phyloP scores from a whole-genome alignment of 1,140 invertebrate species.

The Bombus difficillimus region DNA sequence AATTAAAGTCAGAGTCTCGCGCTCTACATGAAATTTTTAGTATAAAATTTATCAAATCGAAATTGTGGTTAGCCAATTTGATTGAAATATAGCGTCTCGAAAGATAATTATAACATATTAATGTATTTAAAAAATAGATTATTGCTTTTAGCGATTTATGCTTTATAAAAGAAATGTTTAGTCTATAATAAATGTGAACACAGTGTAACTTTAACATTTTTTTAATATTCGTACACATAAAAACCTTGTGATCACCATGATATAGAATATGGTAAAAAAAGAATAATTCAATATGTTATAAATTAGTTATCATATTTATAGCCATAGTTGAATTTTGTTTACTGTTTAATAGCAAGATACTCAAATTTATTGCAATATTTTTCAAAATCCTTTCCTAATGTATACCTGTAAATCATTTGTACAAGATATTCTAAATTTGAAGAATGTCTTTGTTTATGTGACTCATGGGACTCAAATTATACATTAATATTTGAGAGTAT shows the following conservation, averaged over 20 bases:
- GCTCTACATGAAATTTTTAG: conserved; percentile 19
- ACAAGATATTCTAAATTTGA: conserved; percentile 26
- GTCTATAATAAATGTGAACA: conserved; percentile 67
- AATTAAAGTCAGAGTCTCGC: neutral
- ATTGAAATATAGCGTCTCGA: conserved; percentile 30
- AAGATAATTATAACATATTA: conserved; percentile 8
- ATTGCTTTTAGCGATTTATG: conserved; percentile 68
- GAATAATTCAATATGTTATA: conserved; percentile 18
- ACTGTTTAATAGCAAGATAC: conserved; percentile 19
- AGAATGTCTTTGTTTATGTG: conserved; percentile 38
- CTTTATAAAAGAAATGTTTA: conserved; percentile 69
- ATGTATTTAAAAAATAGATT: conserved; percentile 66
- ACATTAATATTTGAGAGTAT: conserved; percentile 33
- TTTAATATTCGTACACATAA: conserved; percentile 43
- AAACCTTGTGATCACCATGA: conserved; percentile 42
- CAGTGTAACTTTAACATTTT: conserved; percentile 66
- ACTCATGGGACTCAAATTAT: conserved; percentile 52
- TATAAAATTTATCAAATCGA: conserved; percentile 34
- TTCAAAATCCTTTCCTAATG: conserved; percentile 23
- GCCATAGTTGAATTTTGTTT: neutral
- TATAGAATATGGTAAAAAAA: neutral
- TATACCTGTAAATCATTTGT: conserved; percentile 12
- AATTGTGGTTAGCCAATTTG: conserved; percentile 22
- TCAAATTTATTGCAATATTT: conserved; percentile 41
- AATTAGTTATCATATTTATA: conserved; percentile 16